Base-by-base conservation (phyloP, 1,140 invertebrate genomes). In the Phortica variegata region DNA sequence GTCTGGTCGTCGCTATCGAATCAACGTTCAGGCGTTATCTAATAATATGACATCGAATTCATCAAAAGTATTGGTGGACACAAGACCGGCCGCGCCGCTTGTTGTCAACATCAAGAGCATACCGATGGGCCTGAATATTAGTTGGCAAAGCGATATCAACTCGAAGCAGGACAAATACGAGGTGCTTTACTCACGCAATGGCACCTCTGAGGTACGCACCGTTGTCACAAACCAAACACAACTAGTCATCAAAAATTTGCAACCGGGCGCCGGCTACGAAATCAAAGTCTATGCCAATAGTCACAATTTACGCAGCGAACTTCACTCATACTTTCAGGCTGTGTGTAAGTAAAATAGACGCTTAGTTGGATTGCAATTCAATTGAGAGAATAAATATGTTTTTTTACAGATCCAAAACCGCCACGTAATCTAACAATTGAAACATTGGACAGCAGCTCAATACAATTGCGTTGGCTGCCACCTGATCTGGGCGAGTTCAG, bases 91-190 rank as follows among this genome's bases (percentile, higher is more conserved):
- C 13, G 87, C 91, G 38, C 92, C 92, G 1, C 90, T 93, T 46
- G 92, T 93, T 38, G 87, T 90, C 66, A 87, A 90, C 58, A 73
- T 93, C 15, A 85, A 84, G 58, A 83, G 88, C 1, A 85, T 90
- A 40, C 81, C 83, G 10, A 81, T 82, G 56, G 87, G 88, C 2
- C 76, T 95, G 32, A 91, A 90, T 56, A 89, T 95, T 36, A 91
- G 89, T 2, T 96, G 92, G 92, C 91, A 91, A 75, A 91, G 88
- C 44, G 92, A 95, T 76, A 91, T 93, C 0, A 92, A 91, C 61
- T 93, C 90, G 0, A 80, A 84, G n/a, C 92, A 96, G 77, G 90
- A 94, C 65, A 85, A 85, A 65, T 96, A 91, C 76, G 87, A 90
- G 78, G 85, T 96, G 15, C 85, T 86, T 31, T 90, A 90, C 65